Base-by-base conservation (phyloP, 2,797 vertebrate species). In the Sebastolobus alascanus region DNA sequence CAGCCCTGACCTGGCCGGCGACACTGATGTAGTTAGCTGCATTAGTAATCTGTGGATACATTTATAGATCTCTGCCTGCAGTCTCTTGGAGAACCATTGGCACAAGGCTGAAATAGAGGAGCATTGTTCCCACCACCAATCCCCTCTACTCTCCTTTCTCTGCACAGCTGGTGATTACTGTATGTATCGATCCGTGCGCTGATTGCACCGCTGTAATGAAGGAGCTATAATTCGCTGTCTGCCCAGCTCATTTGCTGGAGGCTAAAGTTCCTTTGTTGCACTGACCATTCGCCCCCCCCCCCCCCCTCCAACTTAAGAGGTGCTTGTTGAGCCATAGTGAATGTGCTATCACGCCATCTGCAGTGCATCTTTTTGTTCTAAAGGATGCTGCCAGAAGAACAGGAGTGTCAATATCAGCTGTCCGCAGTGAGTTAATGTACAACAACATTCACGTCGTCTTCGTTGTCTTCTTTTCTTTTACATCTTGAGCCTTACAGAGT, bases 141-240 rank as follows among this genome's bases (percentile, higher is more conserved):
- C 64, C 38, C 72, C 69, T 73, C 22, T 27, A 31, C 70, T 59
- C 61, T 65, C 71, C 69, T 68, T 74, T 78, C 50, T 84, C 74
- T 65, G 29, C 77, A 73, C 65, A 80, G 56, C 66, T 43, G 55
- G 37, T 89, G 83, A 93, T 93, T 92, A 90, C 87, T 90, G 84
- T 86, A 87, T 8, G 65, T 83, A 93, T 94, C 20, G 88, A 93
- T 89, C 84, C 46, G 18, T 9, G 22, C 68, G 27, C 70, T 85
- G 84, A 91, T 90, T 90, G 87, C 68, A 55, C 65, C 75, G 52
- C 75, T 38, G 66, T 89, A 92, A 93, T 87, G 89, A 89, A 90
- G 78, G 71, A 66, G 56, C 73, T 77, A 75, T 86, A 76, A 90
- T 86, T 86, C 79, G 70, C 52, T 38, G 73, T 83, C 77, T 70